Evolutionary conservation across 2,888 invertebrate species (phyloP).

Genomic region (Microctonus aethiopoides): DNA sequence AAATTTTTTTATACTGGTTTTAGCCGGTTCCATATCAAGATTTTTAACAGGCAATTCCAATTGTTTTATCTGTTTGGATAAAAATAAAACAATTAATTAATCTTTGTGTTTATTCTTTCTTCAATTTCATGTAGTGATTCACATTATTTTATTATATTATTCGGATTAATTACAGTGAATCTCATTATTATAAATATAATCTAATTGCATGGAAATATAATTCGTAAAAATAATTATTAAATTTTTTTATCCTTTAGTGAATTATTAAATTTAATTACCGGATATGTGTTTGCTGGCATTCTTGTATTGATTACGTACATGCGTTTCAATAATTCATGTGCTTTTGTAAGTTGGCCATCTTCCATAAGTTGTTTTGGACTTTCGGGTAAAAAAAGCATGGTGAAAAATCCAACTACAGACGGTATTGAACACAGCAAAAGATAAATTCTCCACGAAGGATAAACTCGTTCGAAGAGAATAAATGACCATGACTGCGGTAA

Average conservation of each 20-base stretch:
- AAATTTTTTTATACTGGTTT: not conserved
- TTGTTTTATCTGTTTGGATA: not conserved
- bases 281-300: slow-evolving; percentile 73
- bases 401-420: slow-evolving; percentile 75
- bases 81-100: not conserved
- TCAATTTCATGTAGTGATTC: not conserved
- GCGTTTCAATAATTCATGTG: slow-evolving; percentile 72
- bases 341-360: slow-evolving; percentile 74
- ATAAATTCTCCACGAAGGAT: slow-evolving; percentile 69
- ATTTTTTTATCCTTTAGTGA: too few relatives aligned
- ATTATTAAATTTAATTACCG: slow-evolving; percentile 70
- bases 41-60: not conserved
- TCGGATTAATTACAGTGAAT: too few relatives aligned
- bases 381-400: slow-evolving; percentile 76
- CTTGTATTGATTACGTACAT: slow-evolving; percentile 79
- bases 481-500: slow-evolving; percentile 61
- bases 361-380: slow-evolving; percentile 84
- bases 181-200: too few relatives aligned
- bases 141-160: not conserved
- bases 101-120: not conserved
- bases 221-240: too few relatives aligned
- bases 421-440: slow-evolving; percentile 70
- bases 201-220: too few relatives aligned
- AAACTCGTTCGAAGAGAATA: slow-evolving; percentile 51
- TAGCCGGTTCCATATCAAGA: not conserved